Conservation (phyloP, 2,797 vertebrate species). For the Amphiprion clarkii region DNA sequence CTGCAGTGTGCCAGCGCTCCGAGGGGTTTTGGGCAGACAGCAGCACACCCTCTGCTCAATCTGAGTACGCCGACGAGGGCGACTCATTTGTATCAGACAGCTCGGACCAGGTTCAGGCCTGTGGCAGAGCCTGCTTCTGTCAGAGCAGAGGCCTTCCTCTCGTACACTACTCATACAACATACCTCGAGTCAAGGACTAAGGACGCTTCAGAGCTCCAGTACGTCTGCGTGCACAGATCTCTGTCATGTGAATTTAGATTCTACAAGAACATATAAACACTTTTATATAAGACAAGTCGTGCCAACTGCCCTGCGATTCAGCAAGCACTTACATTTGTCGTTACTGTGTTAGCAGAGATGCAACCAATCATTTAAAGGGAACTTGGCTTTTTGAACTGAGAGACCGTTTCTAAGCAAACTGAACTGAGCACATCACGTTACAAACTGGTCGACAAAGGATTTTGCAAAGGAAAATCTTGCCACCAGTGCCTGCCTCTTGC, state of each 20-base stretch:
- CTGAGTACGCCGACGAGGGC: slow-evolving; percentile 95
- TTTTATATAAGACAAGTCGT: slow-evolving; percentile 67
- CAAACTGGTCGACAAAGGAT: slow-evolving; percentile 52
- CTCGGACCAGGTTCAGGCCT: slow-evolving; percentile 97
- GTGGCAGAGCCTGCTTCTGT: slow-evolving; percentile 96
- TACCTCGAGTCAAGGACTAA: slow-evolving; percentile 94
- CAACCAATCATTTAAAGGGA: slow-evolving; percentile 86
- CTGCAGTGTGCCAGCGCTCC: slow-evolving; percentile 81
- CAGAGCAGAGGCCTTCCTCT: slow-evolving; percentile 95
- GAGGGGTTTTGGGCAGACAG: slow-evolving; percentile 94
- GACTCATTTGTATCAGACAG: slow-evolving; percentile 98
- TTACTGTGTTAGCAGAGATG: slow-evolving; percentile 76
- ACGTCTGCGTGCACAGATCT: slow-evolving; percentile 45
- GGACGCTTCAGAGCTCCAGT: slow-evolving; percentile 20
- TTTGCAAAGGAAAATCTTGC: slow-evolving; percentile 57
- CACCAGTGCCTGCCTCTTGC: slow-evolving; percentile 74
- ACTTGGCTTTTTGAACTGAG: slow-evolving; percentile 82
- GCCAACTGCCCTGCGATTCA: slow-evolving; percentile 76
- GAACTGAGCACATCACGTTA: slow-evolving; percentile 63
- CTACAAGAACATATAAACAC: slow-evolving; percentile 53
- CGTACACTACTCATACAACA: slow-evolving; percentile 95
- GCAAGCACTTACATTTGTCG: slow-evolving; percentile 88
- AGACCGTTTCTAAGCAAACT: slow-evolving; percentile 71
- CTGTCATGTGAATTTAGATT: slow-evolving; percentile 64
- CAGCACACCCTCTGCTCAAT: slow-evolving; percentile 92